Evolutionary conservation across 2,888 invertebrate species (phyloP).

Genomic region (Dicycla oo): DNA sequence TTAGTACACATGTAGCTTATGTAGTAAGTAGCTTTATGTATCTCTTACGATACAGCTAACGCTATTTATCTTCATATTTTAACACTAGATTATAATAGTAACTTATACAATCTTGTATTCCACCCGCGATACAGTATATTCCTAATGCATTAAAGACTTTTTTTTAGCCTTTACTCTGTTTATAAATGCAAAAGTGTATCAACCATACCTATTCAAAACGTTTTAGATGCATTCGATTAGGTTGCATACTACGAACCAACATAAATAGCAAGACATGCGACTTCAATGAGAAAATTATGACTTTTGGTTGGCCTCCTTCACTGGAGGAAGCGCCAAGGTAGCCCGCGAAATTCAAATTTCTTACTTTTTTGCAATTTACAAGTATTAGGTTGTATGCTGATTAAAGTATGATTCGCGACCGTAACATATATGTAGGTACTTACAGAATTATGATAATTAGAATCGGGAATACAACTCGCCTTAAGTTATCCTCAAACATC

Average conservation of each 20-base stretch:
- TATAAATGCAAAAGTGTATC: background rate
- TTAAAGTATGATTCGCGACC: no score
- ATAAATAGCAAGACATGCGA: background rate
- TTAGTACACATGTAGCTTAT: slow-evolving; percentile 19
- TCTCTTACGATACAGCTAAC: slow-evolving; percentile 1
- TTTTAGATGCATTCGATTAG: background rate
- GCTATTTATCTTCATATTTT: slow-evolving; percentile 1
- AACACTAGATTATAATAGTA: slow-evolving; percentile 3
- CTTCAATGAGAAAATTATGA: background rate
- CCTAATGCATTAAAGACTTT: background rate
- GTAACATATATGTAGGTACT: no score
- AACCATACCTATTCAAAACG: background rate
- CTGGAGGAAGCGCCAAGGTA: no score
- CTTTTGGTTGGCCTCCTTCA: background rate
- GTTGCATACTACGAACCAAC: slow-evolving; percentile 10
- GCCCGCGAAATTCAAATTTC: no score
- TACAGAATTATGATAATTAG: no score
- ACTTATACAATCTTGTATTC: background rate
- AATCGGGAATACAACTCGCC: no score
- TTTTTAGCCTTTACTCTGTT: background rate
- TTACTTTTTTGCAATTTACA: no score
- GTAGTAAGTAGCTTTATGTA: background rate
- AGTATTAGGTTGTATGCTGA: no score
- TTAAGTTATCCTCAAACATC: no score
- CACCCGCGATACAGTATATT: background rate